These are phyloP conservation scores for Trochalopteron elliotii DNA, from an alignment of 2,113 vertebrate genomes.

Conservation along the genomic window DNA sequence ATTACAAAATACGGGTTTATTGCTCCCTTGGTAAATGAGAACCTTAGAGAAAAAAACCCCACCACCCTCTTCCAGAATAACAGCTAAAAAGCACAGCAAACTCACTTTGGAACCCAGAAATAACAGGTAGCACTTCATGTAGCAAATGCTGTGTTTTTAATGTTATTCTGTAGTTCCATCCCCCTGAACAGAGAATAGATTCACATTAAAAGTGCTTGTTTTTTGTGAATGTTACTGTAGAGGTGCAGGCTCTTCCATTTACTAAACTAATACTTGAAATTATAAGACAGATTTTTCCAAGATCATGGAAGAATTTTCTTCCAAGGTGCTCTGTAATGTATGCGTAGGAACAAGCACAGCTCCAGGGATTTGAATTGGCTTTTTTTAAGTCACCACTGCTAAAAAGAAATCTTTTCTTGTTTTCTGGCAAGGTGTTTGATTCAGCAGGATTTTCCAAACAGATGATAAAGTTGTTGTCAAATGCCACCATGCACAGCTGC, in stretches of 20 bases:
- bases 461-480: neutral
- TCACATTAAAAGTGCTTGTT: neutral
- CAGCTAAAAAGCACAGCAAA: neutral
- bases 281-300: constrained; percentile 2
- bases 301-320: neutral
- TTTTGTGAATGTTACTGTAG: neutral
- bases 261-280: neutral
- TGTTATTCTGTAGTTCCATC: neutral
- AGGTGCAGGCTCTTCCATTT: neutral
- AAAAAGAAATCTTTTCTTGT: neutral
- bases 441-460: neutral
- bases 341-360: neutral
- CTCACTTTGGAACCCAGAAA: neutral
- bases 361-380: neutral
- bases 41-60: neutral
- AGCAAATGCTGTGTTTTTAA: neutral
- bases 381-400: neutral
- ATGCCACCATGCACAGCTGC: neutral
- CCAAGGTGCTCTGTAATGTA: neutral
- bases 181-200: neutral
- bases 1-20: constrained; percentile 42
- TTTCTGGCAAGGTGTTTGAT: neutral
- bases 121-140: neutral
- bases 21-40: constrained; percentile 34
- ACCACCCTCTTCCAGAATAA: neutral